Conservation (phyloP, 2,113 vertebrate species). For the Panurus biarmicus region DNA sequence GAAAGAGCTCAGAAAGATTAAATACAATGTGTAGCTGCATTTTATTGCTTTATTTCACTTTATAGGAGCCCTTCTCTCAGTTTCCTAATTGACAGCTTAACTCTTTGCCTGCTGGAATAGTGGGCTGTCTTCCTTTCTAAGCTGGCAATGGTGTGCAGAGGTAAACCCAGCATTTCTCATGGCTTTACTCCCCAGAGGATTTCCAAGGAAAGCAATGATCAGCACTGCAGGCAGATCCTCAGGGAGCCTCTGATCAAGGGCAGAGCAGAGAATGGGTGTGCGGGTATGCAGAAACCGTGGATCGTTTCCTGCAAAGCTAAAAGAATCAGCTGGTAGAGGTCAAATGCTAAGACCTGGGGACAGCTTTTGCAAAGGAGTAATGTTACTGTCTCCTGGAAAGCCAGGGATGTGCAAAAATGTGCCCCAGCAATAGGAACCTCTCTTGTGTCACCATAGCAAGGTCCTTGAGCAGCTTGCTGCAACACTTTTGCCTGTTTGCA, state of each 20-base stretch:
- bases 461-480: neutral
- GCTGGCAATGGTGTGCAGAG: neutral
- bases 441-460: neutral
- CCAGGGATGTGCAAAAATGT: accelerated
- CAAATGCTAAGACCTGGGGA: neutral
- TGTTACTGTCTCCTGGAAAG: neutral
- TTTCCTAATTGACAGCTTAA: neutral
- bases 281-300: neutral
- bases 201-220: neutral
- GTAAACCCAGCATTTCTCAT: neutral
- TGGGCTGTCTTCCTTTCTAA: neutral
- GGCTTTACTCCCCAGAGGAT: neutral
- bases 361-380: neutral
- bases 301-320: neutral
- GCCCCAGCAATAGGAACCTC: neutral
- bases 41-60: neutral
- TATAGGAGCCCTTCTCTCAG: neutral
- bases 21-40: neutral
- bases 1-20: neutral
- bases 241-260: neutral
- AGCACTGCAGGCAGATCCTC: neutral
- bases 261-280: neutral
- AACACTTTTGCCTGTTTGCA: neutral
- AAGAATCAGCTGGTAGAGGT: neutral
- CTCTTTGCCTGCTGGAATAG: neutral